Conservation (phyloP, 2,113 vertebrate species). For the Chunga burmeisteri region DNA sequence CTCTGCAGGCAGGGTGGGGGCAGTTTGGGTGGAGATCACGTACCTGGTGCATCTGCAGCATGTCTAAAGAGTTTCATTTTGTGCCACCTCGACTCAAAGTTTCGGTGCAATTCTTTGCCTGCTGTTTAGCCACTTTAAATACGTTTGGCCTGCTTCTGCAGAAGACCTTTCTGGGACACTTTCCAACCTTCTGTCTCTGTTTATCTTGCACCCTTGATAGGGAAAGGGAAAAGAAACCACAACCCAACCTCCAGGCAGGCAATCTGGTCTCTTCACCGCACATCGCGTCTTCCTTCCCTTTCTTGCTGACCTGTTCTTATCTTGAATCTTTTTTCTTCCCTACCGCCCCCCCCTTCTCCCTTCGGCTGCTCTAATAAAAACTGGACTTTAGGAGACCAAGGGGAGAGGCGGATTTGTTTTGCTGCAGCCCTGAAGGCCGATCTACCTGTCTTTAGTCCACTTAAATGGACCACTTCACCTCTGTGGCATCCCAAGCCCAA, state of each 20-base stretch:
- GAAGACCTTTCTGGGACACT: conserved; percentile 21
- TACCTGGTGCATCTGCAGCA: background rate
- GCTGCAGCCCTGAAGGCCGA: background rate
- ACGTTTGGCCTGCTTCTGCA: background rate
- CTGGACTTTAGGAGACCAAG: background rate
- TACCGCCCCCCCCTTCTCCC: rapidly evolving
- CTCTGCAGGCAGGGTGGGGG: background rate
- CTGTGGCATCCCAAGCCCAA: background rate
- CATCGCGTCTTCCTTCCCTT: background rate
- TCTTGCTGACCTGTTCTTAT: background rate
- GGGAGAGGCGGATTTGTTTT: background rate
- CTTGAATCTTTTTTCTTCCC: background rate
- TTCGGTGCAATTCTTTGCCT: background rate
- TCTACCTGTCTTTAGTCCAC: background rate
- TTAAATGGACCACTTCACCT: background rate
- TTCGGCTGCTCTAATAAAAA: background rate
- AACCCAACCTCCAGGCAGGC: background rate
- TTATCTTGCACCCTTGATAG: background rate
- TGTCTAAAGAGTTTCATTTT: background rate
- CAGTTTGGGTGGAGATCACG: background rate
- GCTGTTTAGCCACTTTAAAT: background rate
- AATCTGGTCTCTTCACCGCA: background rate
- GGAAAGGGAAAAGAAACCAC: background rate
- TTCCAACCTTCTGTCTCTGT: conserved; percentile 45
- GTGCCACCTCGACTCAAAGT: background rate